These are phyloP conservation scores for Phytoseiulus persimilis DNA, from an alignment of 2,888 invertebrate species.

Conservation along the genomic window DNA sequence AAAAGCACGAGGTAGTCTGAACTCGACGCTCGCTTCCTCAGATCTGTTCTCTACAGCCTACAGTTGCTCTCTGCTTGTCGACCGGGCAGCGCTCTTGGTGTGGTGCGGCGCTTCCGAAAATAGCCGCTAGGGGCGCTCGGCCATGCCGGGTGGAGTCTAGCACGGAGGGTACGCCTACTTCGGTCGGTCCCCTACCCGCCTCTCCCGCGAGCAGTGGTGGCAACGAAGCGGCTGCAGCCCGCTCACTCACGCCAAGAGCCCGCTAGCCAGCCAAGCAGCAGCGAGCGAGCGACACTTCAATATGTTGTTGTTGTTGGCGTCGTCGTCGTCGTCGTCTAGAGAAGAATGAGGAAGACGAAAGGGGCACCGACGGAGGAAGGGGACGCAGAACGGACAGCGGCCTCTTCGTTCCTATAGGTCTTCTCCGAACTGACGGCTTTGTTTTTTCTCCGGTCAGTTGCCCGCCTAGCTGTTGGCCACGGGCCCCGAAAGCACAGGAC, in stretches of 20 bases:
- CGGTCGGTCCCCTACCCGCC: neutral
- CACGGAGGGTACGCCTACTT: neutral
- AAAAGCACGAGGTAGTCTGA: neutral
- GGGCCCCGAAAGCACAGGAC: neutral
- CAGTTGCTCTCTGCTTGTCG: neutral
- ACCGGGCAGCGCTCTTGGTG: neutral
- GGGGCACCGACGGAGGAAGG: neutral
- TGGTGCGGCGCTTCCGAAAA: neutral
- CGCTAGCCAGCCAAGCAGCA: neutral
- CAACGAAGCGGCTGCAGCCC: neutral
- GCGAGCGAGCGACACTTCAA: neutral
- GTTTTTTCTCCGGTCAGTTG: neutral
- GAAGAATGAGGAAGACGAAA: neutral
- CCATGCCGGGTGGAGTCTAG: neutral
- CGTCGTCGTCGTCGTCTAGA: neutral
- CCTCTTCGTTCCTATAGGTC: neutral
- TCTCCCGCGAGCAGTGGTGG: neutral
- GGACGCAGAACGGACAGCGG: neutral
- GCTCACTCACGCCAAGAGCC: neutral
- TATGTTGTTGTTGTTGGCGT: neutral
- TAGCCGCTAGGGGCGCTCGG: conserved; percentile 31
- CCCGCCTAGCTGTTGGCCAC: neutral
- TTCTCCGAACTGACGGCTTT: neutral
- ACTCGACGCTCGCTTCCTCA: neutral
- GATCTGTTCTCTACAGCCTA: neutral